phyloP scores from a whole-genome alignment of 2,888 invertebrate species.

The Apamea anceps region DNA sequence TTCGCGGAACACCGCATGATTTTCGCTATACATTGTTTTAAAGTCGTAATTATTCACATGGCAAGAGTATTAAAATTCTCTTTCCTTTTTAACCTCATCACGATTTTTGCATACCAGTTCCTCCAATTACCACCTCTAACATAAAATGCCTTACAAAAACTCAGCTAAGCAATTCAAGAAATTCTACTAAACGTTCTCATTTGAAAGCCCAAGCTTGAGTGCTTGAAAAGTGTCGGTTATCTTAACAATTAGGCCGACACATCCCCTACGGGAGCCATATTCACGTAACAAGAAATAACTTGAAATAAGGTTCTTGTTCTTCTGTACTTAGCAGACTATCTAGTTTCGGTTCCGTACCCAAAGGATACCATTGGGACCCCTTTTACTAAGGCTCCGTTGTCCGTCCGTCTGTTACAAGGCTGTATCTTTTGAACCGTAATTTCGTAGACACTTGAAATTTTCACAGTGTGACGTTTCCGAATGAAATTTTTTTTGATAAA shows the following conservation, averaged over 20 bases:
- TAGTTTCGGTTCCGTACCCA: background rate
- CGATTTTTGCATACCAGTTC: no score
- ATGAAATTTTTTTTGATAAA: no score
- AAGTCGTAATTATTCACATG: background rate
- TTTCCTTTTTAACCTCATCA: background rate
- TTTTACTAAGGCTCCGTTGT: background rate
- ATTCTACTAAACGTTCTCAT: slow-evolving; percentile 40
- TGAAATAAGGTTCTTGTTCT: slow-evolving; percentile 22
- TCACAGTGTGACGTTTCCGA: background rate
- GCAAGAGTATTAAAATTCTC: background rate
- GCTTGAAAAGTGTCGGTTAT: slow-evolving; percentile 63
- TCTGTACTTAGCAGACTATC: slow-evolving; percentile 32
- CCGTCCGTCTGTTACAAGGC: background rate
- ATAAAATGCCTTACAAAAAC: slow-evolving; percentile 1
- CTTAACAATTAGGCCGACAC: slow-evolving; percentile 68
- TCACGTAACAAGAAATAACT: slow-evolving; percentile 58
- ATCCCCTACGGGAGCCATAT: slow-evolving; percentile 58
- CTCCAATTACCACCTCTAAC: background rate
- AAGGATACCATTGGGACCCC: background rate
- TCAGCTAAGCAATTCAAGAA: slow-evolving; percentile 2
- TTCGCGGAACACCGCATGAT: background rate
- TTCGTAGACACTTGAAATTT: background rate
- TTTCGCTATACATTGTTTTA: background rate
- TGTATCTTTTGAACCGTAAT: background rate
- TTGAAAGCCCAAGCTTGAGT: slow-evolving; percentile 33